phyloP scores from a whole-genome alignment of 2,113 vertebrate genomes.

The Choloepus hoffmanni region DNA sequence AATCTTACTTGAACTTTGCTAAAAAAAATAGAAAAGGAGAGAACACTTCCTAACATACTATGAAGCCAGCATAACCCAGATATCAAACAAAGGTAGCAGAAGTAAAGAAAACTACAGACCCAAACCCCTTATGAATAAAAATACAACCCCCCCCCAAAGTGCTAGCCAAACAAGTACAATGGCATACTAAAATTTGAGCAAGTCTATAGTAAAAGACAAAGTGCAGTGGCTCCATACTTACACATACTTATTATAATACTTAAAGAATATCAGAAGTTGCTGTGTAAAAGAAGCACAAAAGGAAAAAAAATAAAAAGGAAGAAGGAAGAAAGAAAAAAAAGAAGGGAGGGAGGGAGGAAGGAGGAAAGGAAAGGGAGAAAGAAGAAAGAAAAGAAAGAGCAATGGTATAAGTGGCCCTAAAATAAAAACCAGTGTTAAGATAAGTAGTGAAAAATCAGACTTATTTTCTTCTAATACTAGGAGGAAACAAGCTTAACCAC shows the following conservation, averaged over 20 bases:
- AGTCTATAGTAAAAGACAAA: neutral
- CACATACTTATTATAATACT: neutral
- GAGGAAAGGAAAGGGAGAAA: too few relatives aligned
- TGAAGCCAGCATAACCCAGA: too few relatives aligned
- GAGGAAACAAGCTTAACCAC: neutral
- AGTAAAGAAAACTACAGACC: too few relatives aligned
- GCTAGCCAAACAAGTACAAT: neutral
- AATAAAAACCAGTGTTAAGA: neutral
- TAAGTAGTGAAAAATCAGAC: neutral
- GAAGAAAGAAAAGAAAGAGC: neutral
- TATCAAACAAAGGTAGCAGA: too few relatives aligned
- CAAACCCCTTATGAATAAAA: neutral
- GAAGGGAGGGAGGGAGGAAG: fast-evolving
- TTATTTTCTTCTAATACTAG: neutral
- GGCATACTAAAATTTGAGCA: neutral
- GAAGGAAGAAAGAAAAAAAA: fast-evolving
- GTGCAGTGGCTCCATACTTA: neutral
- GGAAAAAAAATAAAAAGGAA: neutral
- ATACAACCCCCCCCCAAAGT: neutral
- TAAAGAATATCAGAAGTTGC: neutral
- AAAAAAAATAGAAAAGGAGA: too few relatives aligned
- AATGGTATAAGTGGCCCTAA: neutral
- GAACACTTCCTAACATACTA: too few relatives aligned
- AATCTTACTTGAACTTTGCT: too few relatives aligned
- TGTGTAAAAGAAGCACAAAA: neutral